Conservation (phyloP, 2,113 vertebrate species). For the Ptychochromis oligacanthus region DNA sequence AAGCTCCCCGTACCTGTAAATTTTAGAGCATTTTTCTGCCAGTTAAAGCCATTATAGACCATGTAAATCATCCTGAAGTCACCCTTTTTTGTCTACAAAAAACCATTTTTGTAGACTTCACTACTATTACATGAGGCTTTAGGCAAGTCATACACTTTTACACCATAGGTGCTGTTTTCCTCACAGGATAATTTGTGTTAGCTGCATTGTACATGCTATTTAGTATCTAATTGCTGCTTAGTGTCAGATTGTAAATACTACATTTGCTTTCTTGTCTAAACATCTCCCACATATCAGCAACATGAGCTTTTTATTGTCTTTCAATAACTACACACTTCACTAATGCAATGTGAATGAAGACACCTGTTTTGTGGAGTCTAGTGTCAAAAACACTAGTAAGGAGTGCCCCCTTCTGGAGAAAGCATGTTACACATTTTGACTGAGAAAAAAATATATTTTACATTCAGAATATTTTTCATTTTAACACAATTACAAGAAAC, state of each 20-base stretch:
- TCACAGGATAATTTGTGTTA: constrained; percentile 45
- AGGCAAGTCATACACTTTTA: constrained; percentile 23
- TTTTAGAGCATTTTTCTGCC: background rate
- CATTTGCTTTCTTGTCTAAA: constrained; percentile 30
- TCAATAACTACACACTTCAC: constrained; percentile 11
- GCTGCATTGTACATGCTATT: constrained; percentile 38
- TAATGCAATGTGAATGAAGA: constrained; percentile 11
- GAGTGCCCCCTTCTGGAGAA: constrained; percentile 60
- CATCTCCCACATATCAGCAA: constrained; percentile 36
- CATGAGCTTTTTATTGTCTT: constrained; percentile 23
- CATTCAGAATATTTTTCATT: background rate
- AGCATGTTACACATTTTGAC: background rate
- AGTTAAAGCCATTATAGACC: background rate
- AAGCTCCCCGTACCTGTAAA: background rate
- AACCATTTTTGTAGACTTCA: too few species aligned
- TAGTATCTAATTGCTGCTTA: constrained; percentile 34
- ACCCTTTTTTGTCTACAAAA: background rate
- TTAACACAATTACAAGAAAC: background rate
- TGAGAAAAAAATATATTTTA: background rate
- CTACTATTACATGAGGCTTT: background rate
- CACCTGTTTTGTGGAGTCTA: background rate
- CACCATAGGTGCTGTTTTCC: constrained; percentile 29
- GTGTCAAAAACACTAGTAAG: background rate
- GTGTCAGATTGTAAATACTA: constrained; percentile 37
- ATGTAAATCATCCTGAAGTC: background rate